Evolutionary conservation across 2,797 vertebrate species (phyloP).

Genomic region (Galaxias olidus): DNA sequence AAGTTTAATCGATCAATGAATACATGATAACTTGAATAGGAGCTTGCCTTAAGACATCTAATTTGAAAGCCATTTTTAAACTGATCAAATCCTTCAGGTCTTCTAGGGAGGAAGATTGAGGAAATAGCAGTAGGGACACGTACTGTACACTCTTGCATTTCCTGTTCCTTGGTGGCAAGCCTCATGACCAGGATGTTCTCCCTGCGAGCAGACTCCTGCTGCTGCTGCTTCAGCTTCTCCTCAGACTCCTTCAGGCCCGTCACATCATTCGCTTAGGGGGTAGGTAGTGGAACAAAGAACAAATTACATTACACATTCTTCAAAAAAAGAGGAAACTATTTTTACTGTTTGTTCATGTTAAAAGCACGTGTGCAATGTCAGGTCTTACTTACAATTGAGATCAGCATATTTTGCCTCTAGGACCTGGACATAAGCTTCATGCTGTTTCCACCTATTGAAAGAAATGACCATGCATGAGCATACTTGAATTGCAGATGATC

Average conservation of each 20-base stretch:
- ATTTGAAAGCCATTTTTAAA: neutral
- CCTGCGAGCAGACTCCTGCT: slow-evolving; percentile 96
- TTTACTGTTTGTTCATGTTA: neutral
- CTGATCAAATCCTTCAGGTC: neutral
- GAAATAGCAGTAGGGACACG: slow-evolving; percentile 60
- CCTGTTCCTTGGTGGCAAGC: slow-evolving; percentile 98
- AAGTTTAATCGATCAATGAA: no score
- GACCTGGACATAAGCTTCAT: slow-evolving; percentile 95
- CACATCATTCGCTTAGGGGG: slow-evolving; percentile 89
- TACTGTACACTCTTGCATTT: slow-evolving; percentile 99
- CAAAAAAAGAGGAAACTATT: no score
- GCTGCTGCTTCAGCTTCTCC: slow-evolving; percentile 98
- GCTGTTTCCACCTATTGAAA: slow-evolving; percentile 94
- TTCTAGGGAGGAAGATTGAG: neutral
- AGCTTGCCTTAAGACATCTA: neutral
- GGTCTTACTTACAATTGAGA: slow-evolving; percentile 91
- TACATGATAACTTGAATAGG: no score
- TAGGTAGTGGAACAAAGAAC: neutral
- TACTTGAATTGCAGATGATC: no score
- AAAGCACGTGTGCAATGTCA: neutral
- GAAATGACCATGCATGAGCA: no score
- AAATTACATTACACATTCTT: slow-evolving; percentile 26
- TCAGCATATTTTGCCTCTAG: slow-evolving; percentile 97
- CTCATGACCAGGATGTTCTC: slow-evolving; percentile 99
- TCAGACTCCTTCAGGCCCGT: slow-evolving; percentile 96